Evolutionary conservation across 1,140 invertebrate species (phyloP).

Genomic region (Drosophila jambulina): DNA sequence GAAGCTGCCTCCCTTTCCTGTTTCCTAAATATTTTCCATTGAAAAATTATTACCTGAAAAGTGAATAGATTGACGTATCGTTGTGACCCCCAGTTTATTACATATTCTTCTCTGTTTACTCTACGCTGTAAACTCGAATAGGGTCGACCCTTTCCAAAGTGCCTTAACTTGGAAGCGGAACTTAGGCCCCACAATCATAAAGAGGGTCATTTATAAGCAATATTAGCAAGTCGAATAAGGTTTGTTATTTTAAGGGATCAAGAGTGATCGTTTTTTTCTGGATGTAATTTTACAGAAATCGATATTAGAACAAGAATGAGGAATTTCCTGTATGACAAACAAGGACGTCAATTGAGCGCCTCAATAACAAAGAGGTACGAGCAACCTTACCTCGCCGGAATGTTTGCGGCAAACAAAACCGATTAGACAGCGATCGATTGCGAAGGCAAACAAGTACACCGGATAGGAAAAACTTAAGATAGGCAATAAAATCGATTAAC

Average conservation of each 20-base stretch:
- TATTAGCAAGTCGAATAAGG: background rate
- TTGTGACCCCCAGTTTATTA: conserved; percentile 10
- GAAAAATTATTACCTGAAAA: background rate
- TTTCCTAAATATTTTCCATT: background rate
- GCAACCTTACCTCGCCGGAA: conserved; percentile 13
- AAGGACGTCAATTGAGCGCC: conserved; percentile 49
- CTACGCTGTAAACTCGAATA: conserved; percentile 11
- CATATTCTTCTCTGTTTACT: conserved; percentile 10
- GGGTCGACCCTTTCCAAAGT: conserved; percentile 8
- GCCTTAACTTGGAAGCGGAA: background rate
- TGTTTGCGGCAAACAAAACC: conserved; percentile 35
- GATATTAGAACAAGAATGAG: conserved; percentile 9
- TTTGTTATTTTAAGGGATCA: conserved; percentile 12
- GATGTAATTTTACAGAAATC: conserved; percentile 50
- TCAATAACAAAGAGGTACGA: conserved; percentile 7
- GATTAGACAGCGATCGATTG: conserved; percentile 49
- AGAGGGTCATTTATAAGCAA: conserved; percentile 44
- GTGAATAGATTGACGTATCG: background rate
- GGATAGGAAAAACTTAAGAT: conserved; percentile 6
- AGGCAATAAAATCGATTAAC: background rate
- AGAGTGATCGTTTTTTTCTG: conserved; percentile 17
- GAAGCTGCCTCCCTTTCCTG: background rate
- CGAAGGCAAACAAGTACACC: conserved; percentile 52
- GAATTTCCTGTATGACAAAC: conserved; percentile 64
- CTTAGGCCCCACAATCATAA: conserved; percentile 7